Percentiles rank a stretch among this genome's conserved stretches.
These are phyloP conservation scores for Ameiurus melas DNA, from an alignment of 2,113 vertebrate species.

Conservation along the genomic window DNA sequence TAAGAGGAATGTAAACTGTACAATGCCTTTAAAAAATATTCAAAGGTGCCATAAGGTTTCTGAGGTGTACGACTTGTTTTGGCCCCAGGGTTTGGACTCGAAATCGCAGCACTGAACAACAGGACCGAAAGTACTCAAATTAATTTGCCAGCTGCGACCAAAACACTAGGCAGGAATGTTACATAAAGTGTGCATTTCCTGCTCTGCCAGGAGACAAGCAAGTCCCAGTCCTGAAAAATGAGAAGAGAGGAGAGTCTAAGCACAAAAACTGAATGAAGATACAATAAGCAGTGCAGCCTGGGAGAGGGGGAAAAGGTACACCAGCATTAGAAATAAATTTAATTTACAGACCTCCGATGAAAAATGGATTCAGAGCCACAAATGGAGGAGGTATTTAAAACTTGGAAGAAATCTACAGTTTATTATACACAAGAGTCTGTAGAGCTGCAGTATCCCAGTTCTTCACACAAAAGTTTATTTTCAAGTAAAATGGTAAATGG, in stretches of 20 bases:
- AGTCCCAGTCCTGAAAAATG: conserved; percentile 18
- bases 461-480: neutral
- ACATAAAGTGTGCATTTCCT: conserved; percentile 46
- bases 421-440: neutral
- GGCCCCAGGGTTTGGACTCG: conserved; percentile 32
- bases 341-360: conserved; percentile 18
- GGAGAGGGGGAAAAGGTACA: neutral
- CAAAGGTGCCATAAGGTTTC: conserved; percentile 1
- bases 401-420: neutral
- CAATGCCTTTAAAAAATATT: neutral
- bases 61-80: conserved; percentile 22
- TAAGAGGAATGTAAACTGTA: neutral
- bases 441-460: neutral
- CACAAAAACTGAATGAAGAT: conserved; percentile 4
- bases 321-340: conserved; percentile 6
- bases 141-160: conserved; percentile 51
- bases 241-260: conserved; percentile 28
- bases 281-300: neutral
- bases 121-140: conserved; percentile 41
- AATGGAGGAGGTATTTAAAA: neutral
- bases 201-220: neutral
- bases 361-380: neutral
- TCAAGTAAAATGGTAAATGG: neutral
- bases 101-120: conserved; percentile 4
- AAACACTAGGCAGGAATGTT: conserved; percentile 20